Evolutionary conservation across 2,113 vertebrate genomes (phyloP).

Genomic region (Actenoides lindsayi): DNA sequence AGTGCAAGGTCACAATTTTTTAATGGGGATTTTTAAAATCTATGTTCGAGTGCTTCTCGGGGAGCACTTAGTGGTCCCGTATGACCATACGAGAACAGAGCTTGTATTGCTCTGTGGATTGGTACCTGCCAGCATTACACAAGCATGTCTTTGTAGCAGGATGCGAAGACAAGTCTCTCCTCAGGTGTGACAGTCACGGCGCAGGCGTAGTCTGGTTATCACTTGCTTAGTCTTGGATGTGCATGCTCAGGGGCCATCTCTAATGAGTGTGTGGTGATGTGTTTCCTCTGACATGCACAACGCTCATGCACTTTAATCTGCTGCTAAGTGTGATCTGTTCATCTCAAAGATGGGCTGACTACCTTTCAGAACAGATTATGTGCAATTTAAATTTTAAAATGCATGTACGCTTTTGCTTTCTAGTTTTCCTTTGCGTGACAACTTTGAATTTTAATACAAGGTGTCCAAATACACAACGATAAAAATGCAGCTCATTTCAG

Average conservation of each 20-base stretch:
- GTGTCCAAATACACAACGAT: neutral
- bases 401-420: neutral
- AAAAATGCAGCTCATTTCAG: slow-evolving; percentile 47
- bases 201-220: fast-evolving
- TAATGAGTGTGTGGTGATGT: fast-evolving
- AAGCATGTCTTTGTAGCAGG: neutral
- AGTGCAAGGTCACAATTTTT: neutral
- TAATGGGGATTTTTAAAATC: neutral
- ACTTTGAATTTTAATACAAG: neutral
- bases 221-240: neutral
- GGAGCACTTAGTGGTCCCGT: neutral
- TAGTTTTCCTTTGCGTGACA: neutral
- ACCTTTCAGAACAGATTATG: neutral
- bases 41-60: neutral
- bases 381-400: neutral
- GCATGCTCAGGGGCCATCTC: neutral
- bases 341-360: neutral
- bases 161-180: neutral
- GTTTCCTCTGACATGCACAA: neutral
- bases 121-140: neutral
- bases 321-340: neutral
- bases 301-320: neutral
- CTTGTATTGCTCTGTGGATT: neutral
- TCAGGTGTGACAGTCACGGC: neutral
- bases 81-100: neutral